Base-by-base conservation (phyloP, 2,888 invertebrate species). In the Nebria salina region DNA sequence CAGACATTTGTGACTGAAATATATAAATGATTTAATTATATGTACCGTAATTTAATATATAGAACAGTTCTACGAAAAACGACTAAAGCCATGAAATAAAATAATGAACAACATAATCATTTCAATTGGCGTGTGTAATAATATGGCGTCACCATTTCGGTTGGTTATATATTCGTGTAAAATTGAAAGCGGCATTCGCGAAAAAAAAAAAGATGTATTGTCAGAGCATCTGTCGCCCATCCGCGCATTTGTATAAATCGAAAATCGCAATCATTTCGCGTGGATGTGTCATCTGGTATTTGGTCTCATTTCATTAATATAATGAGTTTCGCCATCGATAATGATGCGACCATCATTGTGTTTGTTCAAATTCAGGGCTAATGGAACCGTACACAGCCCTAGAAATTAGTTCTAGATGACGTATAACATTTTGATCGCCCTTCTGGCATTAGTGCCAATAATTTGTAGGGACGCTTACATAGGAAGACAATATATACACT, bases 291-390 rank as follows among this genome's bases (percentile, higher is more conserved):
- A 54, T 54, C 54, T 54, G 54, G 54, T 13, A 54, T 54, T 13
- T 85, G 84, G 85, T 85, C 86, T 86, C 86, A 86, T 87, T 87
- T 87, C 87, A 87, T 87, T 87, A 87, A 86, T 84, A 85, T 85
- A 85, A 85, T 84, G 85, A 85, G 85, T 85, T 85, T 84, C 82
- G 83, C 84, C 84, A 83, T 83, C 83, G 82, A 82, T 78, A 81
- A 54, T 65, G 72, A 82, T 81, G 65, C 41, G 65, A 79, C 82
- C 83, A 83, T 85, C 86, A 86, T 87, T 87, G 87, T 87, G 85
- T 86, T 86, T 86, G 84, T 86, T 85, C 85, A 85, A 83, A 83
- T 84, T 82, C 82, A 83, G 85, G 86, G 85, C 86, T 87, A 87
- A 86, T 86, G 85, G 85, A 85, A 85, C 20, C 20, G 20, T 83